Evolutionary conservation across 1,140 invertebrate species (phyloP).

Genomic region (Eufriesea mexicana): DNA sequence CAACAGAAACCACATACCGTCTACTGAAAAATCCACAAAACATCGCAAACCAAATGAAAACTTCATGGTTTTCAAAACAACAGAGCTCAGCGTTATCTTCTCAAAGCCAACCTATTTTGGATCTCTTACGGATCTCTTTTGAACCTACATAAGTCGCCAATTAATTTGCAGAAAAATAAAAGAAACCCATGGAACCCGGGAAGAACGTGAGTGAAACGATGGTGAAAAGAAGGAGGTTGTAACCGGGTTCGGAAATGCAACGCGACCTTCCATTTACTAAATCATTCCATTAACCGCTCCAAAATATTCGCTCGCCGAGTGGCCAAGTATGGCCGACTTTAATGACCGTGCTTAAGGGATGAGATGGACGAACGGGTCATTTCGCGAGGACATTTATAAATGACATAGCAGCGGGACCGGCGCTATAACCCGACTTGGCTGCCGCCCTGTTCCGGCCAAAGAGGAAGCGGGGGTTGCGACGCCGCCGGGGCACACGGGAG

Average conservation of each 20-base stretch:
- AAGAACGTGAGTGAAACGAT: too few relatives aligned
- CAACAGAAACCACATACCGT: too few relatives aligned
- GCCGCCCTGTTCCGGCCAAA: conserved; percentile 63
- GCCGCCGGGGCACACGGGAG: conserved; percentile 47
- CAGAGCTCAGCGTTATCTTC: too few relatives aligned
- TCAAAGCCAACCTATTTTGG: too few relatives aligned
- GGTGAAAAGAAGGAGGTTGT: too few relatives aligned
- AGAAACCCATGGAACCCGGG: too few relatives aligned
- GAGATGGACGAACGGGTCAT: conserved; percentile 81
- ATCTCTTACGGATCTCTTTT: too few relatives aligned
- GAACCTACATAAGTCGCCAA: too few relatives aligned
- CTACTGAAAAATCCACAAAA: too few relatives aligned
- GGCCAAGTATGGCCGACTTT: conserved; percentile 74
- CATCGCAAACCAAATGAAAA: too few relatives aligned
- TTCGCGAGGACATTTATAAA: conserved; percentile 81
- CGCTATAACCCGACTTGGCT: conserved; percentile 75
- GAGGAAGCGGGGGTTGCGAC: conserved; percentile 54
- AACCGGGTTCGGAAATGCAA: background rate
- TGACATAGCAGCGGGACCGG: conserved; percentile 76
- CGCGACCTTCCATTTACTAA: conserved; percentile 29
- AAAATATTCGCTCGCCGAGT: conserved; percentile 47
- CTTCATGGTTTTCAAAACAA: too few relatives aligned
- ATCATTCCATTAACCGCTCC: conserved; percentile 41
- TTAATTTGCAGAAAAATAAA: too few relatives aligned
- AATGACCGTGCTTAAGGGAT: conserved; percentile 80